Evolutionary conservation across 2,888 invertebrate genomes (phyloP).

Genomic region (Nesidiocoris tenuis): DNA sequence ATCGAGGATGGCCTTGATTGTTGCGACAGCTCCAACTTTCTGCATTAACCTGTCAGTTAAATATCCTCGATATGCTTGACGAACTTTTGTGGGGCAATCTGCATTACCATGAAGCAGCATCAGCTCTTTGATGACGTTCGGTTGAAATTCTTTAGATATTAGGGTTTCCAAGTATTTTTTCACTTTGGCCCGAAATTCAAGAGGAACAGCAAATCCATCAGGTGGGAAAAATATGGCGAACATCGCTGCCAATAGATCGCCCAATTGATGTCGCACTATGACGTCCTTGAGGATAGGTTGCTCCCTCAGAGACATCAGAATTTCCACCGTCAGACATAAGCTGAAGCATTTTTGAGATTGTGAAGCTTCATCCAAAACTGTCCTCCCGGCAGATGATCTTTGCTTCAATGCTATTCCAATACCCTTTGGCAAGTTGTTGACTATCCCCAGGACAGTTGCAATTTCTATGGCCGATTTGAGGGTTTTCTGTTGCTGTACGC

Average conservation of each 20-base stretch:
- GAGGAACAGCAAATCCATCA: constrained; percentile 59
- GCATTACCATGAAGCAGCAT: constrained; percentile 59
- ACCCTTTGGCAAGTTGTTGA: constrained; percentile 66
- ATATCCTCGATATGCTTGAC: constrained; percentile 62
- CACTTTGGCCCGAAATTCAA: constrained; percentile 58
- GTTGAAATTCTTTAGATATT: constrained; percentile 61
- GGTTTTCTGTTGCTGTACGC: constrained; percentile 67
- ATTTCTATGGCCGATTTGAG: constrained; percentile 63
- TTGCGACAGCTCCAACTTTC: constrained; percentile 64
- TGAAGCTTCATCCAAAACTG: background rate
- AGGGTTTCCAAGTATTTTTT: constrained; percentile 58
- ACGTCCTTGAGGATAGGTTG: constrained; percentile 58
- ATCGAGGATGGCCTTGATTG: constrained; percentile 67
- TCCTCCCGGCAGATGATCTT: constrained; percentile 22
- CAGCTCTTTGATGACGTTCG: constrained; percentile 67
- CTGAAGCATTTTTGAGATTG: constrained; percentile 20
- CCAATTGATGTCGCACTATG: constrained; percentile 61
- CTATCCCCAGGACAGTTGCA: constrained; percentile 60
- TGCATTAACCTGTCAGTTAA: constrained; percentile 62
- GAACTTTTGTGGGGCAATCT: constrained; percentile 59
- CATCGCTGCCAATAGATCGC: constrained; percentile 65
- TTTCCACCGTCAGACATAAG: constrained; percentile 14
- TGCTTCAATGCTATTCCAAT: constrained; percentile 59
- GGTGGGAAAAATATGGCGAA: constrained; percentile 62
- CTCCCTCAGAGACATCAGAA: constrained; percentile 17